These are phyloP conservation scores for Trichogramma pretiosum DNA, from an alignment of 1,140 invertebrate genomes.

Conservation along the genomic window DNA sequence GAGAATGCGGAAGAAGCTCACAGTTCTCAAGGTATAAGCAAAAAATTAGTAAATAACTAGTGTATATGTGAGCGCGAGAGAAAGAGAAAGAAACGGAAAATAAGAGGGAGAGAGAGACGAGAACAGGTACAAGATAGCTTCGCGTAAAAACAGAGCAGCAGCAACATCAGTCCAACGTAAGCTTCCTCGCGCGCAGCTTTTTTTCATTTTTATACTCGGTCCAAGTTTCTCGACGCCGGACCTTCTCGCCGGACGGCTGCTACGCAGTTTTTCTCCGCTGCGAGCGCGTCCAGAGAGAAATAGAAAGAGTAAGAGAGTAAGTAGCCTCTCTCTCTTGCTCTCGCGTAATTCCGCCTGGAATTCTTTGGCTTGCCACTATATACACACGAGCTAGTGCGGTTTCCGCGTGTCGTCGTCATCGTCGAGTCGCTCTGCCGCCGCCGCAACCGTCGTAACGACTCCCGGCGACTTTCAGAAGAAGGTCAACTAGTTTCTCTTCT, in stretches of 20 bases:
- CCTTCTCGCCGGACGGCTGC: no score
- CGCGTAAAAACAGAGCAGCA: not conserved
- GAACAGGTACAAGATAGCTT: slow-evolving; percentile 1
- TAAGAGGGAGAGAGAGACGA: not conserved
- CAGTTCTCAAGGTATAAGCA: no score
- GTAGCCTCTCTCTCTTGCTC: not conserved
- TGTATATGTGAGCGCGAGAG: not conserved
- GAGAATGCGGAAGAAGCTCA: not conserved
- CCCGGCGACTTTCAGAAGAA: slow-evolving; percentile 18
- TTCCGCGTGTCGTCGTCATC: not conserved
- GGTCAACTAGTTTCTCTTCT: slow-evolving; percentile 15
- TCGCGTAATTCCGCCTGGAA: slow-evolving; percentile 2
- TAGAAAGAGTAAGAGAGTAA: not conserved
- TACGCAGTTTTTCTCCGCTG: not conserved
- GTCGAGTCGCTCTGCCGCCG: not conserved
- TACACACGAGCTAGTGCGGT: no score
- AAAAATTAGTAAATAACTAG: no score
- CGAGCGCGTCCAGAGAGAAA: not conserved
- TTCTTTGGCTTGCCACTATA: not conserved
- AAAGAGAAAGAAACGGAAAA: not conserved
- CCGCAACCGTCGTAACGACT: no score
- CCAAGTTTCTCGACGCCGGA: not conserved
- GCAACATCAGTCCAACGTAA: not conserved
- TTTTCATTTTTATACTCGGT: no score
- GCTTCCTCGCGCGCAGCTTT: not conserved